Evolutionary conservation across 2,797 vertebrate genomes (phyloP).

Genomic region (Acridotheres tristis): DNA sequence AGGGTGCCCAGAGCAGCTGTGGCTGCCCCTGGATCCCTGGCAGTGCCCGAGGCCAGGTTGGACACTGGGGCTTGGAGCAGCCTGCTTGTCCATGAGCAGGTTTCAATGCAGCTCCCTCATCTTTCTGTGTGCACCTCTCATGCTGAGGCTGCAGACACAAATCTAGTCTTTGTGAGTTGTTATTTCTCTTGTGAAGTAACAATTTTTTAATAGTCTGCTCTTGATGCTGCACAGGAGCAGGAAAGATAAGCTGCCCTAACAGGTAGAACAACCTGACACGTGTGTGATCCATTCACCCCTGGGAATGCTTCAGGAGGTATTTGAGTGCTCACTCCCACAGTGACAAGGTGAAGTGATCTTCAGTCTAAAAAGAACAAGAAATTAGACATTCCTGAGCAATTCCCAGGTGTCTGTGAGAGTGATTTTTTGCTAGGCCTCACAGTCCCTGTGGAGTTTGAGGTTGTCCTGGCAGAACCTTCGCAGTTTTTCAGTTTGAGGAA

Average conservation of each 20-base stretch:
- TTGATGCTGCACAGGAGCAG: background rate
- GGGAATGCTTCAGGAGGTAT: background rate
- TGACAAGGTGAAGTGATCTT: background rate
- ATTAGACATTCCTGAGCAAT: background rate
- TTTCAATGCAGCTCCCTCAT: background rate
- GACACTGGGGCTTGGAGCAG: rapidly evolving
- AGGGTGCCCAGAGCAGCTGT: background rate
- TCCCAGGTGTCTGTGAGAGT: background rate
- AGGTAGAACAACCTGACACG: background rate
- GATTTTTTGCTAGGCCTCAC: background rate
- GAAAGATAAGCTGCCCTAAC: background rate
- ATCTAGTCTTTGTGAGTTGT: background rate
- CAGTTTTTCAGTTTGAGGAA: background rate
- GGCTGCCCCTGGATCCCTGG: background rate
- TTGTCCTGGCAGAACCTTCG: background rate
- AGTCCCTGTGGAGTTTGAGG: background rate
- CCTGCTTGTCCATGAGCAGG: background rate
- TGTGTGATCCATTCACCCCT: background rate
- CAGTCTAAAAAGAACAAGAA: background rate
- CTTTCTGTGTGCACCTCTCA: rapidly evolving
- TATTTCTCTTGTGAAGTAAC: background rate
- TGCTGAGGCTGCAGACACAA: background rate
- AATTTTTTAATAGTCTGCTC: background rate
- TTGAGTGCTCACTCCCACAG: background rate
- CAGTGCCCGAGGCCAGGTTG: background rate